phyloP scores from a whole-genome alignment of 2,797 vertebrate genomes.

The Holocentrus rufus region DNA sequence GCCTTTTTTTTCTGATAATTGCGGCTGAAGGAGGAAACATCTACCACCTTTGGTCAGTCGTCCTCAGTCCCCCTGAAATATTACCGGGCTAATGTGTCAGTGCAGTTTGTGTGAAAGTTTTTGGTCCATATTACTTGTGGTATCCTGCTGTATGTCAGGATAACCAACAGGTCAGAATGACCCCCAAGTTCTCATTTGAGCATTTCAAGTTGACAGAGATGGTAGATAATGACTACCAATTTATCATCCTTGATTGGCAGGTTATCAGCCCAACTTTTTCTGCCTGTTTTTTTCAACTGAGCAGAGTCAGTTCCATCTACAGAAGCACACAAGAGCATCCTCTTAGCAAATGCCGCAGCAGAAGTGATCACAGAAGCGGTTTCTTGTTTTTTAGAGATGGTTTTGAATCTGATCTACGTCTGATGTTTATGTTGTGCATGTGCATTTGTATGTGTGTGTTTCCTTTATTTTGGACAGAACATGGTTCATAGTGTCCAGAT shows the following conservation, averaged over 20 bases:
- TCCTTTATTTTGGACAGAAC: neutral
- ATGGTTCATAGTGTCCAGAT: neutral
- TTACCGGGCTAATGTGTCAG: neutral
- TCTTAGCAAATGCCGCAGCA: neutral
- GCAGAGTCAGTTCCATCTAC: neutral
- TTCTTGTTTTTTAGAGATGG: neutral
- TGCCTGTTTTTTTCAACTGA: neutral
- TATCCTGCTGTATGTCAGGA: neutral
- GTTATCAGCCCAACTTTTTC: neutral
- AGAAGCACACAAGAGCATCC: neutral
- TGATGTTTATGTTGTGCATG: neutral
- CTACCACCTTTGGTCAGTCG: slow-evolving; percentile 10
- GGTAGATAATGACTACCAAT: neutral
- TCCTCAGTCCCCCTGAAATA: slow-evolving; percentile 10
- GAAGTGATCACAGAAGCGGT: neutral
- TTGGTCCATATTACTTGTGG: neutral
- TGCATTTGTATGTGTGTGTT: neutral
- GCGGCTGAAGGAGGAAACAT: neutral
- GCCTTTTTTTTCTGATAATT: neutral
- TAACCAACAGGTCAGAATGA: slow-evolving; percentile 9
- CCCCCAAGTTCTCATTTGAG: slow-evolving; percentile 23
- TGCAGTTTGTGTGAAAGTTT: slow-evolving; percentile 2
- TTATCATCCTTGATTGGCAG: slow-evolving; percentile 8
- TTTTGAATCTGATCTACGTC: neutral
- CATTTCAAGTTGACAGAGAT: slow-evolving; percentile 16